phyloP scores from a whole-genome alignment of 2,113 vertebrate genomes.

The Halcyon senegalensis region DNA sequence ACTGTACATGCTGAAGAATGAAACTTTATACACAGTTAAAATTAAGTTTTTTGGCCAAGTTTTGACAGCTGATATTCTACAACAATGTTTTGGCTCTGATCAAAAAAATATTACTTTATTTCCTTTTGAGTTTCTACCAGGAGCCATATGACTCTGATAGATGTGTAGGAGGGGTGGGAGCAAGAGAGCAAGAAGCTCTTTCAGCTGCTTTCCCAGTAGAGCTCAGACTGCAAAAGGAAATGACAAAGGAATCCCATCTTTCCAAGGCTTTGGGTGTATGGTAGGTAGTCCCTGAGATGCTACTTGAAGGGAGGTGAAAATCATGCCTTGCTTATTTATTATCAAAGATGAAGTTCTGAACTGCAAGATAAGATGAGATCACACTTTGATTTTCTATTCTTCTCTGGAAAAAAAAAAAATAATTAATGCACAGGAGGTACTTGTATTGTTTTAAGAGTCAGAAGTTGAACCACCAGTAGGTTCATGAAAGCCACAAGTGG shows the following conservation, averaged over 20 bases:
- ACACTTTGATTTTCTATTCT: not conserved
- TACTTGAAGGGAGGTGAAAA: not conserved
- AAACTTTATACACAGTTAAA: constrained; percentile 41
- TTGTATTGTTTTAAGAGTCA: not conserved
- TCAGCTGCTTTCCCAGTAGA: not conserved
- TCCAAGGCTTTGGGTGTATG: not conserved
- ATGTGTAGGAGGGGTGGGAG: constrained; percentile 2
- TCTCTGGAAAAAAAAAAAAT: not conserved
- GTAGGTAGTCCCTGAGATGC: not conserved
- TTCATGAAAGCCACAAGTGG: not conserved
- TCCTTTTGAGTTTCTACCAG: constrained; percentile 60
- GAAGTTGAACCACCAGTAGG: not conserved
- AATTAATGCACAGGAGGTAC: not conserved
- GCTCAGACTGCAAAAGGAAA: not conserved
- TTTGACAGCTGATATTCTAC: constrained; percentile 68
- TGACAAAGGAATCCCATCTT: not conserved
- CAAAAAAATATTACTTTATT: constrained; percentile 64
- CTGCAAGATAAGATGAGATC: rapidly evolving
- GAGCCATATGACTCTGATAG: constrained; percentile 30
- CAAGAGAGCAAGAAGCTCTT: not conserved
- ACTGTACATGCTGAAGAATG: not conserved
- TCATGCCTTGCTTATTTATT: not conserved
- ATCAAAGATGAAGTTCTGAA: not conserved
- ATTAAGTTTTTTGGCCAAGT: constrained; percentile 28
- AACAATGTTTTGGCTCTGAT: constrained; percentile 65